Percentiles rank a stretch among this genome's conserved stretches.
Conservation (phyloP, 2,797 vertebrate genomes). For the Aphelocoma californica region DNA sequence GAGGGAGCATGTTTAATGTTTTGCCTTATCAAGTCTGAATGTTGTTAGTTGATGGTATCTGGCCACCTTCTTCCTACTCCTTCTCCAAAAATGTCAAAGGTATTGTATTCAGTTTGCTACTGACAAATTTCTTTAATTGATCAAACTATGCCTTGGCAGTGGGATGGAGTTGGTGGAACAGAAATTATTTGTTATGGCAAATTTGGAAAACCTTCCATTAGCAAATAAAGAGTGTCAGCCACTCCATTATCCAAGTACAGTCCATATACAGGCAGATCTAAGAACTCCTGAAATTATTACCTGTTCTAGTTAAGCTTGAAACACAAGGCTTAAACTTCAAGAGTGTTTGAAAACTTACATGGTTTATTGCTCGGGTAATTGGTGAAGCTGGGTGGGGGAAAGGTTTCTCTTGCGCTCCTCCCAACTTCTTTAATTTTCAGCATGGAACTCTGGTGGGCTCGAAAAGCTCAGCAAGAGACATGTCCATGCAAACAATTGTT, state of each 20-base stretch:
- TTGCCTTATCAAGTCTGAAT: background rate
- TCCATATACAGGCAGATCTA: background rate
- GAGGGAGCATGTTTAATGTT: background rate
- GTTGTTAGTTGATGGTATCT: background rate
- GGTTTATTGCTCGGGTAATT: conserved; percentile 69
- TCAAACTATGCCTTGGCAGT: background rate
- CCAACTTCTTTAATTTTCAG: conserved; percentile 69
- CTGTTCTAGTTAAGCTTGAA: background rate
- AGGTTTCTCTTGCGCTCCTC: conserved; percentile 72
- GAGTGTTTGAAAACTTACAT: background rate
- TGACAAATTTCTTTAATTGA: background rate
- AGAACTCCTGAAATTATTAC: background rate
- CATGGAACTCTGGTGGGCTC: conserved; percentile 72
- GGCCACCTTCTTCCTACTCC: background rate
- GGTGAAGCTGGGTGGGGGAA: conserved; percentile 67
- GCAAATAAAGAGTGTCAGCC: background rate
- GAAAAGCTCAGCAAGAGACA: background rate
- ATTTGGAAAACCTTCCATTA: background rate
- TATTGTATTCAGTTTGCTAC: background rate
- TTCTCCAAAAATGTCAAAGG: background rate
- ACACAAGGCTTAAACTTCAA: background rate
- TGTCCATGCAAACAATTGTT: accelerated
- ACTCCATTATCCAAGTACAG: background rate
- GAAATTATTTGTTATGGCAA: background rate
- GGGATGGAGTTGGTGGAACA: background rate